Percentiles rank a stretch among this genome's conserved stretches.
phyloP scores from a whole-genome alignment of 2,113 vertebrate genomes.

The Cyphomyrus plagiostoma region DNA sequence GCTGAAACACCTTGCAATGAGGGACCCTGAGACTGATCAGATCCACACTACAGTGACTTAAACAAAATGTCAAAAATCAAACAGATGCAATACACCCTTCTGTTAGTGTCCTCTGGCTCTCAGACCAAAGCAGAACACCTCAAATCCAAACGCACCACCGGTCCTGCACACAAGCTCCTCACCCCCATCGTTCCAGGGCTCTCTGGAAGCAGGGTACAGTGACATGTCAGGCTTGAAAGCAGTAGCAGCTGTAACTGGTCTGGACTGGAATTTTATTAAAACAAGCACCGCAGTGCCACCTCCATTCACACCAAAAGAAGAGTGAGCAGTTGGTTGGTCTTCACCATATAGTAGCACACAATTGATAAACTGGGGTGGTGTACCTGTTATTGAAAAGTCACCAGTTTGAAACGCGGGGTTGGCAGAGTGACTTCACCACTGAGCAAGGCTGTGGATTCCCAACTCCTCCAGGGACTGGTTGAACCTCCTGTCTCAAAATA shows the following conservation, averaged over 20 bases:
- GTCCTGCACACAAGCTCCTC: neutral
- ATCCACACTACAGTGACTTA: neutral
- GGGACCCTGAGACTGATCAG: neutral
- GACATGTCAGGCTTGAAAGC: neutral
- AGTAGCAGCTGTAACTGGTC: neutral
- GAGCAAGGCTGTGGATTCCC: neutral
- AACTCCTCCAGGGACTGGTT: neutral
- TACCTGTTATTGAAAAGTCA: neutral
- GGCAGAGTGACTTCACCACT: neutral
- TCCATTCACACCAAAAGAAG: neutral
- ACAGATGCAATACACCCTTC: neutral
- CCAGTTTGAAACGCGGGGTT: neutral
- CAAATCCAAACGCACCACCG: neutral
- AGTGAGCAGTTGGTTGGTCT: neutral
- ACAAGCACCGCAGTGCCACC: neutral
- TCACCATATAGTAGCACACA: neutral
- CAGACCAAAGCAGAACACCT: neutral
- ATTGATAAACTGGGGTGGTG: neutral
- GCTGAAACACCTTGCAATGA: neutral
- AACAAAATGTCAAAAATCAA: neutral
- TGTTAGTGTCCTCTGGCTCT: neutral
- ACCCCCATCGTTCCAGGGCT: neutral
- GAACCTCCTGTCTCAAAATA: neutral
- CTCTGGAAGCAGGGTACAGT: neutral
- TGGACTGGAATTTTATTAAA: neutral